A percentile compares a stretch with the other conserved stretches of the same genome.
phyloP scores from a whole-genome alignment of 2,797 vertebrate species.

The Syngnathus rostellatus region DNA sequence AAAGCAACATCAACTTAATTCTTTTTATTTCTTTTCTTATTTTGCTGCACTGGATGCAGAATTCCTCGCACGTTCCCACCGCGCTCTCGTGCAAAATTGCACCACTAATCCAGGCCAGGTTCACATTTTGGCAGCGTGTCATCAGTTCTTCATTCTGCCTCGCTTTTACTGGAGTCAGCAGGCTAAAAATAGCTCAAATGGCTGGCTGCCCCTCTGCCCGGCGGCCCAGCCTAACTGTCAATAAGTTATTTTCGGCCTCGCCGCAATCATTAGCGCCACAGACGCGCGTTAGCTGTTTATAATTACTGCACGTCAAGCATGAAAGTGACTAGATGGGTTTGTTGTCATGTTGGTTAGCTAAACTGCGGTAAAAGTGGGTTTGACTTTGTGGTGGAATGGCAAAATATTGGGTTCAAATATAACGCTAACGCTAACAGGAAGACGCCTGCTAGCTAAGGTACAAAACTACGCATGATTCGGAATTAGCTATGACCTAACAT shows the following conservation, averaged over 20 bases:
- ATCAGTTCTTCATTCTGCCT: slow-evolving; percentile 51
- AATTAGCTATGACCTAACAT: slow-evolving; percentile 3
- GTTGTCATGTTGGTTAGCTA: not conserved
- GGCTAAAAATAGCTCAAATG: slow-evolving; percentile 70
- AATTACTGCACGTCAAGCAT: not conserved
- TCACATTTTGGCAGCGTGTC: slow-evolving; percentile 63
- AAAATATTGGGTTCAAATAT: not conserved
- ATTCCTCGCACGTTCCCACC: not conserved
- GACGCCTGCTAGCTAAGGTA: not conserved
- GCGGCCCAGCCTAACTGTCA: slow-evolving; percentile 60
- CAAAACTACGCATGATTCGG: not conserved
- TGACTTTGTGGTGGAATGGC: not conserved
- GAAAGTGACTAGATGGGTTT: not conserved
- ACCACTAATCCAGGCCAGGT: slow-evolving; percentile 42
- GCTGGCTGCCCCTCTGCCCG: slow-evolving; percentile 60
- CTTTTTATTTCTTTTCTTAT: not conserved
- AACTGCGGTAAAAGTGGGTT: not conserved
- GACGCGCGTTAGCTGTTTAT: slow-evolving; percentile 21
- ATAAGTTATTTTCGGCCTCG: slow-evolving; percentile 51
- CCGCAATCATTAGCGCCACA: slow-evolving; percentile 25
- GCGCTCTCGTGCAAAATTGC: not conserved
- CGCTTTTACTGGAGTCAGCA: slow-evolving; percentile 69
- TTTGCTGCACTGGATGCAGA: not conserved
- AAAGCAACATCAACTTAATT: not conserved
- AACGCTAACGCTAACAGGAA: too few species aligned